Evolutionary conservation across 1,140 invertebrate species (phyloP).

Genomic region (Tachypleus tridentatus): DNA sequence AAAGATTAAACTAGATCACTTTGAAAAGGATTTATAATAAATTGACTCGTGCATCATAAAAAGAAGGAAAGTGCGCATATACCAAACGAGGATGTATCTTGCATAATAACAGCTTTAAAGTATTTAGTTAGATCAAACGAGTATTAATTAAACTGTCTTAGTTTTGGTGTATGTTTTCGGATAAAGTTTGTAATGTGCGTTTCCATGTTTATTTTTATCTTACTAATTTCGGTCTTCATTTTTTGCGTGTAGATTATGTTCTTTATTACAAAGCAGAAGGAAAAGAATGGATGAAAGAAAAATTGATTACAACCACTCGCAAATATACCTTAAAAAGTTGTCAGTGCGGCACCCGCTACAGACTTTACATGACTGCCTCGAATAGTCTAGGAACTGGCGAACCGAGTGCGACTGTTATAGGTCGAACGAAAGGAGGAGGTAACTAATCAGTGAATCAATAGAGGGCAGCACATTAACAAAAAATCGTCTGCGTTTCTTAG

Average conservation of each 20-base stretch:
- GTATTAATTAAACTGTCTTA: not conserved
- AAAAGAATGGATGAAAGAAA: conserved; percentile 16
- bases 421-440: conserved; percentile 21
- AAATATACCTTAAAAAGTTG: conserved; percentile 39
- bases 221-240: no score
- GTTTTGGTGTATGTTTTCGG: no score
- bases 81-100: not conserved
- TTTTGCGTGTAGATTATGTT: conserved; percentile 17
- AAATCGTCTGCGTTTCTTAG: no score
- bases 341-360: conserved; percentile 72
- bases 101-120: not conserved
- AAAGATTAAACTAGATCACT: no score
- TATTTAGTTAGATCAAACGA: not conserved
- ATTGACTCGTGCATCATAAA: no score
- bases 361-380: conserved; percentile 73
- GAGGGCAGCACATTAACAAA: no score
- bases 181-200: no score
- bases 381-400: conserved; percentile 76
- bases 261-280: conserved; percentile 20
- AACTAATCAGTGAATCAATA: not conserved
- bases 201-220: no score
- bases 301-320: conserved; percentile 17
- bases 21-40: no score
- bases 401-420: conserved; percentile 42
- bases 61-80: no score